Percentiles rank a stretch among this genome's conserved stretches.
Conservation (phyloP, 2,113 vertebrate genomes). For the Copsychus sechellarum region DNA sequence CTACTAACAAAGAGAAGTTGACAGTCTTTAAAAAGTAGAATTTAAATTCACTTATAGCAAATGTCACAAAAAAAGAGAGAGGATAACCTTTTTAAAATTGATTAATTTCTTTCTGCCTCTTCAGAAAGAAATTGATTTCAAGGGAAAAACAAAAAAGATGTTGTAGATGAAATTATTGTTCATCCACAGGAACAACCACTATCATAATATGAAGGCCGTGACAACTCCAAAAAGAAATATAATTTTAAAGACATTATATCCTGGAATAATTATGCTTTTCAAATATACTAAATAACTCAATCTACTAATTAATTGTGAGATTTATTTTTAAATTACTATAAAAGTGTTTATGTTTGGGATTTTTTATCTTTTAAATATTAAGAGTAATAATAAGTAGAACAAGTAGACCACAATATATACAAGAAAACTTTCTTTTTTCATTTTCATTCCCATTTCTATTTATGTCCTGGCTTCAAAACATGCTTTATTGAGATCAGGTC, state of each 20-base stretch:
- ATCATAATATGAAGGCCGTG: background rate
- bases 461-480: background rate
- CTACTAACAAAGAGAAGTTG: background rate
- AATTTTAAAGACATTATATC: background rate
- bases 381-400: background rate
- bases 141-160: background rate
- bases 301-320: background rate
- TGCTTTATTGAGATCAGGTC: background rate
- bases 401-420: background rate
- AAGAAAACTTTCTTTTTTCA: background rate
- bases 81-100: background rate
- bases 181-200: background rate
- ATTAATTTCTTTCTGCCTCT: background rate
- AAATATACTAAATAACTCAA: background rate
- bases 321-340: background rate
- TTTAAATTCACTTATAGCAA: background rate
- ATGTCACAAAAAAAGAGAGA: background rate
- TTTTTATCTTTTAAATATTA: background rate
- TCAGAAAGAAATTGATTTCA: background rate
- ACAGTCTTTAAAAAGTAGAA: background rate
- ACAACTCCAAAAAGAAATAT: background rate
- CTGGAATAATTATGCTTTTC: background rate
- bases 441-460: background rate
- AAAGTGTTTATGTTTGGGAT: background rate
- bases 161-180: background rate